Conservation (phyloP, 2,888 invertebrate species). For the Drosophila cognata region DNA sequence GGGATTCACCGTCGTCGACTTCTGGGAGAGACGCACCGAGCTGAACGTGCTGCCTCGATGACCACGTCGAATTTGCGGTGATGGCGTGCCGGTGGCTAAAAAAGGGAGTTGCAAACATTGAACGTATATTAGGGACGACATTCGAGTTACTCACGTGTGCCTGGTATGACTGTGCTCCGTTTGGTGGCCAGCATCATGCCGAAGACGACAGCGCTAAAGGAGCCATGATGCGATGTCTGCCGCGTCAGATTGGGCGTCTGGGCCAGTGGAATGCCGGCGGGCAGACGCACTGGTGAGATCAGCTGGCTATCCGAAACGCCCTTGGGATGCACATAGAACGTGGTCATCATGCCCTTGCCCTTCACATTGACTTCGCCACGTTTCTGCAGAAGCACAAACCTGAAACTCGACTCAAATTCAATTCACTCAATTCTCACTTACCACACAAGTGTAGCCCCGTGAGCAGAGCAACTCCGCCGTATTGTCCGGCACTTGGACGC, state of each 20-base stretch:
- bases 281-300: constrained; percentile 82
- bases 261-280: constrained; percentile 85
- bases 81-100: constrained; percentile 84
- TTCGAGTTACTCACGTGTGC: constrained; percentile 82
- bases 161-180: constrained; percentile 83
- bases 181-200: constrained; percentile 92
- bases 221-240: constrained; percentile 90
- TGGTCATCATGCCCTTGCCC: constrained; percentile 98
- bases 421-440: constrained; percentile 43
- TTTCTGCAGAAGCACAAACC: constrained; percentile 86
- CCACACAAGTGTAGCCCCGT: constrained; percentile 84
- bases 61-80: constrained; percentile 84
- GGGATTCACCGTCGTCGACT: constrained; percentile 85
- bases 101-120: not conserved
- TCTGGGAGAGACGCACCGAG: constrained; percentile 87
- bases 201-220: constrained; percentile 94
- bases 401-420: not conserved
- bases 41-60: constrained; percentile 86
- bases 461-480: constrained; percentile 89
- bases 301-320: constrained; percentile 82
- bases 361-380: constrained; percentile 96
- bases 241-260: constrained; percentile 87
- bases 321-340: constrained; percentile 93
- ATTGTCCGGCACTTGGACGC: constrained; percentile 94
- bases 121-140: not conserved